Evolutionary conservation across 2,888 invertebrate genomes (phyloP), one percentile per base, ranked within the genome.

Genomic region (Cordylochernes scorpioides): DNA sequence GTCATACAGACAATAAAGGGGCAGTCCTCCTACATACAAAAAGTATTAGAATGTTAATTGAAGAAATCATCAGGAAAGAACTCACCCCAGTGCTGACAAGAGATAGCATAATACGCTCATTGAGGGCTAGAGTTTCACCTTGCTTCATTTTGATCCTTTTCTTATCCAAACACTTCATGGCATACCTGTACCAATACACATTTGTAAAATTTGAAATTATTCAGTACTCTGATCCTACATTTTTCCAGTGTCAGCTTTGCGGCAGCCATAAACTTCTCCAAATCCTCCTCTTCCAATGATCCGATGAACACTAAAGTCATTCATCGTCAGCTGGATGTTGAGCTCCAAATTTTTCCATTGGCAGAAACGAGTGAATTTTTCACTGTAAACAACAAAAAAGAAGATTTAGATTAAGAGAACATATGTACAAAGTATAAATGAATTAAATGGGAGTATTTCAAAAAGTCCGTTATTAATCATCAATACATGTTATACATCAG

Each of bases 1-100:
- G 97, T 97, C 97, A 99, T 97, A 60, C 94, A 97, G 35, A 97
- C 97, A 52, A 99, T 97, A 61, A 97, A 97, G 27, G 97, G 97
- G 53, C 94, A 94, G 53, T 94, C 91, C 54, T 80, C 75, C 77
- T 84, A 62, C 24, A 47, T 39, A 15, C 5, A 10, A 7, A 24
- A 24, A 7, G 12, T 24, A 5, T n/a, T 24, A 12, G 12, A 12
- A 24, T 7, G 13, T 24, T 7, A 24, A 24, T 12, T 24, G 5
- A n/a, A n/a, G 7, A 32, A 15, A 10, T 15, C 10, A 24, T n/a
- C 15, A 26, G 4, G 17, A 32, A 14, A 29, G 24, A 32, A 62
- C 71, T 67, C 58, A 84, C 84, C 61, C 97, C 97, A 36, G 94
- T 97, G 61, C 88, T 88, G 62, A 97, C 97, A 57, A 94, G 69